phyloP scores from a whole-genome alignment of 2,113 vertebrate genomes.

The Aptenodytes patagonicus region DNA sequence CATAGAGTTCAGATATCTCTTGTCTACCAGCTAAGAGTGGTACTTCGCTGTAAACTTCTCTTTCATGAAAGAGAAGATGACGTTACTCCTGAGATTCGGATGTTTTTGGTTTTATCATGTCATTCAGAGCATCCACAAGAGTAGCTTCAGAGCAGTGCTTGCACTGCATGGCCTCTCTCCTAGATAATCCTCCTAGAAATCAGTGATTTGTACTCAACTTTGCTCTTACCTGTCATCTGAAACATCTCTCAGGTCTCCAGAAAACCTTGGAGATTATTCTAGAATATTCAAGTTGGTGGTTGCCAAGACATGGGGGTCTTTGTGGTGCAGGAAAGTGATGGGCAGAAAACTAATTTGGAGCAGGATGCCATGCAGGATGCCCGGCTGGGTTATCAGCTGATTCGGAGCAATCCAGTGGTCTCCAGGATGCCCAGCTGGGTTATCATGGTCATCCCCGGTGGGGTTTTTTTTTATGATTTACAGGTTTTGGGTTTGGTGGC shows the following conservation, averaged over 20 bases:
- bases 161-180: not conserved
- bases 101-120: not conserved
- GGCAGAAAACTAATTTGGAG: not conserved
- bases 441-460: accelerated
- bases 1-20: not conserved
- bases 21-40: not conserved
- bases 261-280: not conserved
- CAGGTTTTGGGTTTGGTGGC: not conserved
- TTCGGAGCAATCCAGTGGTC: not conserved
- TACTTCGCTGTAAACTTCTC: not conserved
- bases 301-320: too few relatives aligned
- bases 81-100: not conserved
- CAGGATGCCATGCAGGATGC: not conserved
- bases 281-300: not conserved
- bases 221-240: not conserved
- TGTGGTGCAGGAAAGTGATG: accelerated
- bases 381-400: not conserved
- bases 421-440: not conserved
- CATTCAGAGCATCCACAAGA: not conserved
- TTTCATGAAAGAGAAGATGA: not conserved
- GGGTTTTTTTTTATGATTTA: not conserved
- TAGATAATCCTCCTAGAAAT: not conserved
- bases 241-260: not conserved
- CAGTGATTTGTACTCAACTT: not conserved
- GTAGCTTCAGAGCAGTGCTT: not conserved